Percentiles rank a stretch among this genome's conserved stretches.
Conservation (phyloP, 2,888 invertebrate genomes). For the Euplagia quadripunctaria region DNA sequence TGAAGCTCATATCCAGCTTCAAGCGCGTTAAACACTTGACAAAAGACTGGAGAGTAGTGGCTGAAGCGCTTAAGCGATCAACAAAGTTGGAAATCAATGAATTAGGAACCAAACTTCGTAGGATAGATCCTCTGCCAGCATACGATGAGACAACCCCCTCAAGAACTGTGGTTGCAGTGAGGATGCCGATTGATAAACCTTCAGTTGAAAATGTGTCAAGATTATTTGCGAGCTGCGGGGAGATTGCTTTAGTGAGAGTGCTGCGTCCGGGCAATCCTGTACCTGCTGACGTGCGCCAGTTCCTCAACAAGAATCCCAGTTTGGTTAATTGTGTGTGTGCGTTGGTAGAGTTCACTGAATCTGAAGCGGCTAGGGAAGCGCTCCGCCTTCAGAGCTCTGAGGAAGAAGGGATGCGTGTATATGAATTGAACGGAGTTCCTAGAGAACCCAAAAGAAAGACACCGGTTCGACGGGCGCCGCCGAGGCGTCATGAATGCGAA, state of each 20-base stretch:
- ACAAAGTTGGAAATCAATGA: conserved; percentile 96
- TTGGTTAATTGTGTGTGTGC: conserved; percentile 95
- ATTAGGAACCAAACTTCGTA: conserved; percentile 95
- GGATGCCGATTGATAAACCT: conserved; percentile 94
- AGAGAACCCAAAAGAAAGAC: conserved; percentile 92
- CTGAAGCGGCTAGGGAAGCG: conserved; percentile 94
- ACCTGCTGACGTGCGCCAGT: conserved; percentile 96
- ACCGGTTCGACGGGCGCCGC: conserved; percentile 88
- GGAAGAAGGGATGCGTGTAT: conserved; percentile 90
- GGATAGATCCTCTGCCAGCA: conserved; percentile 94
- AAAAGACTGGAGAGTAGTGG: conserved; percentile 97
- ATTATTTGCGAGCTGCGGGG: conserved; percentile 95
- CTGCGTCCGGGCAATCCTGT: conserved; percentile 96
- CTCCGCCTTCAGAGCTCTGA: conserved; percentile 88
- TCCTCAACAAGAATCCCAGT: conserved; percentile 96
- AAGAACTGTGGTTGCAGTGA: conserved; percentile 95
- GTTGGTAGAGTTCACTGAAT: conserved; percentile 95
- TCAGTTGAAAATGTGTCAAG: conserved; percentile 97
- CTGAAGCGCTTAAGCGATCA: conserved; percentile 93
- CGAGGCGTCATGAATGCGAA: conserved; percentile 89
- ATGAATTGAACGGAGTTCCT: conserved; percentile 91
- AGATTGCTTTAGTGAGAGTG: conserved; percentile 95
- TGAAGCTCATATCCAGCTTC: conserved; percentile 98
- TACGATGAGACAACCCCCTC: conserved; percentile 98
- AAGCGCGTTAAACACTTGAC: conserved; percentile 97